Evolutionary conservation across 2,797 vertebrate species (phyloP).

Genomic region (Girardinus metallicus): DNA sequence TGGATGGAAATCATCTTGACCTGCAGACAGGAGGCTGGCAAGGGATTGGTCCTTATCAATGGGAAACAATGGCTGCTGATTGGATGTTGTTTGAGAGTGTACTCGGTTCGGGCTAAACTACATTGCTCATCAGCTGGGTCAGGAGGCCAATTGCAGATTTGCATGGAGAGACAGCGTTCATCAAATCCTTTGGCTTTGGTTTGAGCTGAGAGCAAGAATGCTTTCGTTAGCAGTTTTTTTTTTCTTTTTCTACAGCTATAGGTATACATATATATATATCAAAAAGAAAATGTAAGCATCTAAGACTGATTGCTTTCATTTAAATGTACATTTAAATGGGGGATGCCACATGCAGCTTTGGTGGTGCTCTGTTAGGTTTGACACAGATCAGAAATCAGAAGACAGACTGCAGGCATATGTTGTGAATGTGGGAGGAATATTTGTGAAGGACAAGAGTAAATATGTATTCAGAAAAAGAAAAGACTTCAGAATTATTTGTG

Average conservation of each 20-base stretch:
- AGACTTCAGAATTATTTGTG: constrained; percentile 38
- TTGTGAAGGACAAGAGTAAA: constrained; percentile 46
- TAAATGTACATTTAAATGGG: background rate
- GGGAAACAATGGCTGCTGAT: constrained; percentile 73
- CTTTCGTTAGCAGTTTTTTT: background rate
- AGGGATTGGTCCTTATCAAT: constrained; percentile 60
- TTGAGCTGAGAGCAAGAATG: background rate
- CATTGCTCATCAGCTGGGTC: constrained; percentile 70
- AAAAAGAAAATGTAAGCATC: background rate
- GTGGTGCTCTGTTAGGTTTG: constrained; percentile 58
- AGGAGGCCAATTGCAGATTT: constrained; percentile 64
- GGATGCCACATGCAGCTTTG: constrained; percentile 23
- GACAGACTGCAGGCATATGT: constrained; percentile 47
- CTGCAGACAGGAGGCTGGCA: constrained; percentile 39
- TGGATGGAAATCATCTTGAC: constrained; percentile 73
- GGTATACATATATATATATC: background rate
- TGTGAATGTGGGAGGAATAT: constrained; percentile 62
- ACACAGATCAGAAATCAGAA: constrained; percentile 47
- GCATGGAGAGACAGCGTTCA: constrained; percentile 63
- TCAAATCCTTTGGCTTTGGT: constrained; percentile 47
- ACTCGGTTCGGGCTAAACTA: constrained; percentile 45
- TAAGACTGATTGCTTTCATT: background rate
- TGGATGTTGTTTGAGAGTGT: constrained; percentile 62
- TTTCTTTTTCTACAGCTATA: background rate
- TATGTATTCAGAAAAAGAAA: constrained; percentile 41